Evolutionary conservation across 2,113 vertebrate genomes (phyloP), one percentile per base, ranked within the genome.

Genomic region (Heterochromis multidens): DNA sequence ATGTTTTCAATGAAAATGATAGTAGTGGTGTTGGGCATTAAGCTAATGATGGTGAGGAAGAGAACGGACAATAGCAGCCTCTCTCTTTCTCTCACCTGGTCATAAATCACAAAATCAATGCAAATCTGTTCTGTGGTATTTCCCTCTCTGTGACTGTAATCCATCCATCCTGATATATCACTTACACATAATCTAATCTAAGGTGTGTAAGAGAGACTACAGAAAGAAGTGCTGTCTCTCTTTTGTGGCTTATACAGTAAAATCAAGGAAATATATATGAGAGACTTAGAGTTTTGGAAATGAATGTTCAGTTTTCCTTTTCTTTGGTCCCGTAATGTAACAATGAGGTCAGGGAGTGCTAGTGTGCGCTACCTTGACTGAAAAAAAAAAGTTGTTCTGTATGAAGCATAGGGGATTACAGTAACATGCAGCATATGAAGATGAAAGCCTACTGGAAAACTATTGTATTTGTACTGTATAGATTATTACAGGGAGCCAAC

Each of bases 31-130:
- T 59, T 70, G 27, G n/a, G 67, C 40, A 52, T 27, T 70, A 49
- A 74, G 25, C n/a, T 77, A 54, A 40, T 52, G 17, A 57, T 72
- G 54, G 61, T 77, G 61, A 81, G 78, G 52, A 86, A 70, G 25
- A 25, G n/a, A 62, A 16, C 33, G 9, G 58, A 52, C 59, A 79
- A 58, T 2, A 37, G 21, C n/a, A 46, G 7, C n/a, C 11, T 43
- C 13, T 63, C 59, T 11, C 35, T 40, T 12, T 25, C 31, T 31
- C 11, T 10, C 43, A 13, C 61, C 14, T 49, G 6, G 33, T 67
- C 19, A 3, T 25, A 21, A 84, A 79, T 52, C 21, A 35, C 17
- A 2, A 83, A 84, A 92, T 91, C 92, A 87, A 92, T 91, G 86
- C 88, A 89, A 91, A 90, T 83, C 79, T 57, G 56, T 58, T 85